Conservation (phyloP, 2,888 invertebrate genomes). For the Oegoconia quadripuncta region DNA sequence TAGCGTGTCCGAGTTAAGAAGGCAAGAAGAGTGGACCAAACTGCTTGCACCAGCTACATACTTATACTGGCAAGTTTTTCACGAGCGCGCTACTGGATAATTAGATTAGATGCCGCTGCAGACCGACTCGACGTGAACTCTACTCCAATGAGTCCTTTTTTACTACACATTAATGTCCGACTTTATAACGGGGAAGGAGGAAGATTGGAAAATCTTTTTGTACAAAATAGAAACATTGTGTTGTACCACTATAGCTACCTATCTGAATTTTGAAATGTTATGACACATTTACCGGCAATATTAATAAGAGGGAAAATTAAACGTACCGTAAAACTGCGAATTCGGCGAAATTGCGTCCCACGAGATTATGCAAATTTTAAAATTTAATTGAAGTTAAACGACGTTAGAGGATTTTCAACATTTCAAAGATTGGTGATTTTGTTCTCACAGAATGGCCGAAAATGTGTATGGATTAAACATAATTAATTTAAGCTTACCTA, state of each 20-base stretch:
- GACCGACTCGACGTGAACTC: conserved; percentile 32
- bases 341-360: too few relatives aligned
- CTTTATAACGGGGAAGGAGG: conserved; percentile 25
- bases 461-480: too few relatives aligned
- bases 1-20: conserved; percentile 19
- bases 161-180: conserved; percentile 29
- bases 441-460: too few relatives aligned
- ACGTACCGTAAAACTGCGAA: too few relatives aligned
- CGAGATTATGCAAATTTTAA: too few relatives aligned
- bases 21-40: conserved; percentile 49
- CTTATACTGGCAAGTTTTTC: conserved; percentile 48
- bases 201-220: conserved; percentile 22
- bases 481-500: conserved; percentile 19
- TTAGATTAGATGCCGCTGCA: conserved; percentile 60
- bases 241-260: not conserved
- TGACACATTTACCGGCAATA: not conserved
- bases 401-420: too few relatives aligned
- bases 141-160: conserved; percentile 30
- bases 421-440: too few relatives aligned
- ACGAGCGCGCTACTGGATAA: conserved; percentile 53
- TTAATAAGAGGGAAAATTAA: too few relatives aligned
- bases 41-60: conserved; percentile 46
- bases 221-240: conserved; percentile 4
- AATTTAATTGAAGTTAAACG: too few relatives aligned
- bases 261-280: not conserved